Evolutionary conservation across 2,797 vertebrate genomes (phyloP).

Genomic region (Coilia nasus): DNA sequence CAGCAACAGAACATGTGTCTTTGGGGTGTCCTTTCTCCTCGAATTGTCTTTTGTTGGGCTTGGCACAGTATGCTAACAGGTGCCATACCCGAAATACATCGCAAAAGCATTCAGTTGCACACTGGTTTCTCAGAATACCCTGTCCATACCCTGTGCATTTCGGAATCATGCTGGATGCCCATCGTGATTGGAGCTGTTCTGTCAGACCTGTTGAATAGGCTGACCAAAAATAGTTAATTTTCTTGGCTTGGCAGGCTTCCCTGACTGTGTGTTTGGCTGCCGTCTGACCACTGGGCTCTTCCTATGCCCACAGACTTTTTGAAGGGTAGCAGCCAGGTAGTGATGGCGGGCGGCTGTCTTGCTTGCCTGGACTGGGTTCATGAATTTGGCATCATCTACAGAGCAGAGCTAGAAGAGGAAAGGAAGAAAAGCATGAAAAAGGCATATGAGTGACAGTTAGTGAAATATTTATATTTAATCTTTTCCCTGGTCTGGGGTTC

Average conservation of each 20-base stretch:
- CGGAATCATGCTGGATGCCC: neutral
- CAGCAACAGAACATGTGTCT: neutral
- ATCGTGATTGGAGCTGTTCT: neutral
- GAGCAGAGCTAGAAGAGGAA: neutral
- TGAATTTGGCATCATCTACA: slow-evolving; percentile 1
- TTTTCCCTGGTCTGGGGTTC: neutral
- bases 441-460: neutral
- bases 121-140: neutral
- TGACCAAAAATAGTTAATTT: neutral
- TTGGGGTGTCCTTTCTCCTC: neutral
- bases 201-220: neutral
- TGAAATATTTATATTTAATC: neutral
- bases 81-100: no score
- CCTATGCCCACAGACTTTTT: neutral
- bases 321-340: neutral
- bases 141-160: neutral
- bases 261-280: neutral
- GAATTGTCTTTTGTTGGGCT: neutral
- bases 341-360: neutral
- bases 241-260: neutral
- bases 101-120: no score
- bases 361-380: neutral
- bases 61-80: neutral
- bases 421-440: neutral
- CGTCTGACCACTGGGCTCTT: neutral